Evolutionary conservation across 2,888 invertebrate species (phyloP), one percentile per base, ranked within the genome.

Genomic region (Autographa gamma): DNA sequence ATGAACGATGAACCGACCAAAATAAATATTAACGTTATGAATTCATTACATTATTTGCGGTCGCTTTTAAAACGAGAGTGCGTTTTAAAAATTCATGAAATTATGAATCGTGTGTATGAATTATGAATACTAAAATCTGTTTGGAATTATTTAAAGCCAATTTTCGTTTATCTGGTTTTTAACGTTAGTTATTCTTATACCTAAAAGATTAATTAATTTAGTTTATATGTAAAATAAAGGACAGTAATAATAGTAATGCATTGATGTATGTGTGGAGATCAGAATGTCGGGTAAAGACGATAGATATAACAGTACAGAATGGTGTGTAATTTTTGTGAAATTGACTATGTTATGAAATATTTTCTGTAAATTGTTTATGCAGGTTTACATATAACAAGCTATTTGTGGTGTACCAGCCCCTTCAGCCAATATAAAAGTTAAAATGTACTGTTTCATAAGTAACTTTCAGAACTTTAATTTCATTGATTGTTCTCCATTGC

Each of bases 71-170:
- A 63, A 69, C 58, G 54, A 56, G 61, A 69, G 74, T 64, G 43
- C 62, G 67, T 52, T 79, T 81, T 79, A 73, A 78, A 81, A 76
- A 81, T 76, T 79, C 76, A 80, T 73, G 58, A 76, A 76, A 70
- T 71, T 71, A 74, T 81, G 69, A 78, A 73, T 76, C 74, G 63
- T 71, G 79, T 68, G 73, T 54, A 76, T 71, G 69, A 68, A 74
- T 66, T 76, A 76, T 81, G 80, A 76, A 80, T 80, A 74, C 66
- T 68, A 79, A 43, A 80, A 73, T 76, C 60, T 63, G 65, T 34
- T 66, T 60, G 65, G 66, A 69, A 80, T 76, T 59, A 79, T 73
- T 79, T 48, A 60, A 69, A 72, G 32, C 63, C 32, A 25, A 76
- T 66, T 75, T 60, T 64, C 43, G 14, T 48, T 41, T 34, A 43